Base-by-base conservation (phyloP, 2,113 vertebrate genomes). In the Hippocampus comes region DNA sequence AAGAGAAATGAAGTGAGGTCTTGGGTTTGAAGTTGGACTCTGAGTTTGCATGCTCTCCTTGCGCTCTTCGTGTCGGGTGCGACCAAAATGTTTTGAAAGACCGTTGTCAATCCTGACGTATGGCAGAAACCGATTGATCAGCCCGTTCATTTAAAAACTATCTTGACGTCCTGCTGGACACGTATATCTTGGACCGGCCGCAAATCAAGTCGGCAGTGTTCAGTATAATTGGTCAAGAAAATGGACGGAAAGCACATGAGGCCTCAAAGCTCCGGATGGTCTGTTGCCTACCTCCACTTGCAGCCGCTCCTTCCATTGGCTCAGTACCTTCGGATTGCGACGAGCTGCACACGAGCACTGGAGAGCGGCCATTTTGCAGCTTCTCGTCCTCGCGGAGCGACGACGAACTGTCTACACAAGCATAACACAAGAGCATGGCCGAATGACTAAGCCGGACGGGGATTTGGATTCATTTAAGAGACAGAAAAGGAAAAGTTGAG, bases 361-460 rank as follows among this genome's bases (percentile, higher is more conserved):
- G 82, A 48, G 95, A 92, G 64, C 92, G 94, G 2, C 94, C 94
- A 2, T 94, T 95, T 84, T 97, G 95, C 88, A 95, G 87, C 82
- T 93, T 91, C 81, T 93, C 90, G 38, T 99, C 96, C 79, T 97
- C 96, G 67, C 90, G 93, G 5, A 14, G 43, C 56, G 92, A 84
- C 69, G 94, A 90, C 7, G 94, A 88, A 18, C 93, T 92, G 51
- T 96, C 96, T 98, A 78, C 2, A 73, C 59, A 25, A 23, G 61
- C 8, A 42, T 15, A 64, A 18, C 46, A 17, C 42, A n/a, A 72
- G 14, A 48, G 18, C 5, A 15, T 27, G 64, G 55, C 14, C 68
- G 25, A 41, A 53, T 3, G 25, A 49, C 4, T 27, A n/a, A 1
- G n/a, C 23, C 51, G 14, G 48, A 21, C 2, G 38, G 20, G 30